Percentiles rank a stretch among this genome's conserved stretches.
Evolutionary conservation across 2,797 vertebrate genomes (phyloP).

Genomic region (Masticophis lateralis): DNA sequence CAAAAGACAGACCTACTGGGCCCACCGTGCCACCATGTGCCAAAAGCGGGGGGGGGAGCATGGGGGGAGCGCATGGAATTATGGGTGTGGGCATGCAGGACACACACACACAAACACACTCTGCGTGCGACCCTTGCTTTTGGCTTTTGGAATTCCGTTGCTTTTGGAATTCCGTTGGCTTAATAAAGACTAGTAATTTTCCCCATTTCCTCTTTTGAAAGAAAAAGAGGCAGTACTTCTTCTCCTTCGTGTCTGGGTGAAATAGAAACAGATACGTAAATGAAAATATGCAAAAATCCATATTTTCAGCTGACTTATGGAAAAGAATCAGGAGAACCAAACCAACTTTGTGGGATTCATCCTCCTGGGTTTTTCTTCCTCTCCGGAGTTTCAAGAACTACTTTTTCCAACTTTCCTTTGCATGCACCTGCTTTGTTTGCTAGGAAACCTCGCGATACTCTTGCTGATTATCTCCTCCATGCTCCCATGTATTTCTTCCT

Average conservation of each 20-base stretch:
- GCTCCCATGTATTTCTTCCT: conserved; percentile 60
- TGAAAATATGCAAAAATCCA: neutral
- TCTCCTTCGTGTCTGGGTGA: neutral
- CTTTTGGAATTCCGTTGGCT: too few relatives aligned
- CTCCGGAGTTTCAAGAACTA: neutral
- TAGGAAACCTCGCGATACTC: conserved; percentile 47
- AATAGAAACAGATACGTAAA: neutral
- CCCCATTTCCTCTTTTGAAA: neutral
- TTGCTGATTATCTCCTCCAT: conserved; percentile 45
- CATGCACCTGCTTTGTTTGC: conserved; percentile 35
- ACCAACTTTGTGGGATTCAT: neutral
- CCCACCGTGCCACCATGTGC: too few relatives aligned
- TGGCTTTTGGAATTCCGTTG: too few relatives aligned
- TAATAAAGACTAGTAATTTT: neutral
- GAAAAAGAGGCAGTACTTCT: neutral
- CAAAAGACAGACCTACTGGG: too few relatives aligned
- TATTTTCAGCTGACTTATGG: neutral
- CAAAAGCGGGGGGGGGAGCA: too few relatives aligned
- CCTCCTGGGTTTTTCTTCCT: neutral
- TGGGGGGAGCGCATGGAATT: too few relatives aligned
- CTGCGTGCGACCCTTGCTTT: too few relatives aligned
- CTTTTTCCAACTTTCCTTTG: conserved; percentile 45
- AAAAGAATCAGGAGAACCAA: neutral
- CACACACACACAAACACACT: too few relatives aligned
- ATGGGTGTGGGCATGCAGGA: too few relatives aligned